Percentiles rank a stretch among this genome's conserved stretches.
Conservation (phyloP, 2,797 vertebrate species). For the Melanotaenia trifasciata region DNA sequence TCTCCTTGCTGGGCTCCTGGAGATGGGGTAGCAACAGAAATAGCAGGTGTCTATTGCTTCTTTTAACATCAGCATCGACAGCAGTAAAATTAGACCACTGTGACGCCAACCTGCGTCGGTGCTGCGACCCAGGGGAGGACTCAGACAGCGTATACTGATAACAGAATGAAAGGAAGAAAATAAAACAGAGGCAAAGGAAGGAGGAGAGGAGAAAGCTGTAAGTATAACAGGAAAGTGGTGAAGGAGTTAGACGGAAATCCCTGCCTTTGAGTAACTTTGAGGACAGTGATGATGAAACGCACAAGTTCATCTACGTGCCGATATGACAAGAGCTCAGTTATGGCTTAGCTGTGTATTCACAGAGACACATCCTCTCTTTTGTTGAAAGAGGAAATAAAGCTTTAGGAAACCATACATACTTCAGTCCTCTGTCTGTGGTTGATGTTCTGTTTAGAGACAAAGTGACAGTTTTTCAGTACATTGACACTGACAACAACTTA, state of each 20-base stretch:
- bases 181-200: slow-evolving; percentile 24
- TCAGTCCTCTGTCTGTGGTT: slow-evolving; percentile 3
- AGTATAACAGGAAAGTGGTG: slow-evolving; percentile 48
- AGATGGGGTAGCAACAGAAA: slow-evolving; percentile 87
- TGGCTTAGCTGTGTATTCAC: slow-evolving; percentile 30
- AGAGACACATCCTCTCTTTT: slow-evolving; percentile 34
- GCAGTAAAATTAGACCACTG: slow-evolving; percentile 94
- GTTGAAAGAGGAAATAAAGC: slow-evolving; percentile 26
- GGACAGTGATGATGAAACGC: slow-evolving; percentile 64
- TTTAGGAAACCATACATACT: slow-evolving; percentile 24
- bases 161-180: slow-evolving; percentile 51
- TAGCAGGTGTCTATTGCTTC: slow-evolving; percentile 93
- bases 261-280: slow-evolving; percentile 64
- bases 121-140: slow-evolving; percentile 90
- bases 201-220: slow-evolving; percentile 49
- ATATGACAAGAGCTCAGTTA: slow-evolving; percentile 37
- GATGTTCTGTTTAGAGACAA: slow-evolving; percentile 5
- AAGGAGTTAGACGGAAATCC: slow-evolving; percentile 60
- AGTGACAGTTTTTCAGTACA: neutral
- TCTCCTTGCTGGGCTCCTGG: slow-evolving; percentile 60
- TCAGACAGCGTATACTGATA: slow-evolving; percentile 67
- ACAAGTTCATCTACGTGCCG: slow-evolving; percentile 44
- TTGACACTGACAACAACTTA: neutral
- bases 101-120: slow-evolving; percentile 95
- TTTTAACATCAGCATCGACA: slow-evolving; percentile 94